Evolutionary conservation across 2,113 vertebrate genomes (phyloP), one percentile per base, ranked within the genome.

Genomic region (Silurus meridionalis): DNA sequence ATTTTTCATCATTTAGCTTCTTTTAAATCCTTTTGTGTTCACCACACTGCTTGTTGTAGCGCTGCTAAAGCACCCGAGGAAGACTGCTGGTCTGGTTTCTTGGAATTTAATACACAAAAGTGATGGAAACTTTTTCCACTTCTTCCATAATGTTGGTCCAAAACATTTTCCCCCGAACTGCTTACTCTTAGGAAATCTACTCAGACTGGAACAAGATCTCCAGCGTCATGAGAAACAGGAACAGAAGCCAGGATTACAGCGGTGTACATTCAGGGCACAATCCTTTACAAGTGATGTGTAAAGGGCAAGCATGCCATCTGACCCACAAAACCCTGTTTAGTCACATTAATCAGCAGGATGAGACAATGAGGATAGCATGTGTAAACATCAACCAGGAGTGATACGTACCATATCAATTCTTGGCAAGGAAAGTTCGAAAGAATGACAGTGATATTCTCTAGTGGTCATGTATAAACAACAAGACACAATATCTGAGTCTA

Each of bases 271-370:
- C 87, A 67, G 63, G 84, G 82, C 19, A 80, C 87, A 37, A 86
- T 89, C 88, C 89, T 71, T 88, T 90, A 92, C 67, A 63, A 87
- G 9, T 82, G 83, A 80, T 88, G 88, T 88, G 87, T 86, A 74
- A 80, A 69, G 28, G 91, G 25, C 83, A 91, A 89, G 88, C 83
- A 79, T 82, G 72, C 46, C 78, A 57, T 28, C 85, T 87, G 78
- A 72, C 66, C 80, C 19, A 0, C 37, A 84, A 72, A 66, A 55
- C 83, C 85, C 90, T 37, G 60, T 83, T 83, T 55, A 58, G 48
- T 15, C 61, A 21, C 53, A 72, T 77, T 69, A 72, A 14, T 57
- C 80, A 83, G 23, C 63, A 63, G 67, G 48, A 58, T 53, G 10
- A 13, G 46, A 46, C 5, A 50, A 74, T 25, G 15, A 23, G 64